Evolutionary conservation across 1,140 invertebrate species (phyloP), one percentile per base, ranked within the genome.

Genomic region (Uloborus diversus): DNA sequence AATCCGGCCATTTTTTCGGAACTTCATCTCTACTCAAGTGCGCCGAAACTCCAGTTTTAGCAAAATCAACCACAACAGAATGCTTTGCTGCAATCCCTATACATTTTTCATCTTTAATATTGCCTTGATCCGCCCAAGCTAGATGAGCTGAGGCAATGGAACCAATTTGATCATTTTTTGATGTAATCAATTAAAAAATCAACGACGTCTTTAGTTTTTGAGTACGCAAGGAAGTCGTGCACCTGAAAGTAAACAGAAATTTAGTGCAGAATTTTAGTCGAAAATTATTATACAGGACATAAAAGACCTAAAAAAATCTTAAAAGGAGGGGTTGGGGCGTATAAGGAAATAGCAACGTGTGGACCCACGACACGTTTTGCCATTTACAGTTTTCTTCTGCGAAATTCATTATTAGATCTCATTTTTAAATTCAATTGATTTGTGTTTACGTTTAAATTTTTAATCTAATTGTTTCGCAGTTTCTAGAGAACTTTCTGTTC

Each of bases 151-250:
- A 84, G 11, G 85, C 84, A 9, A 86, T 81, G 1, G 13, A 53
- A 11, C 85, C 85, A 56, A 86, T 79, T 25, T 83, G 79, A 65
- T 86, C 86, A 25, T 82, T 73, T 5, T 62, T 56, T 11, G n/a
- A 86, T 82, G 68, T 82, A 86, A 2, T 83, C 51, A 4, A 80
- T 59, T 49, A 86, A 78, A 64, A 86, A 86, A 17, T 81, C 70
- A 11, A 81, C 35, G 13, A 75, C 20, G 17, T 62, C 42, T 75
- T 49, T n/a, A n/a, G 35, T 57, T 27, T 17, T 53, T 7, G 65
- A 68, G 20, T 20, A 5, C 11, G 27, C n/a, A 27, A 68, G 9
- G 28, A 68, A 68, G 17, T 68, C 65, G 4, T 17, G 33, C n/a
- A 68, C 47, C 65, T 68, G 17, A 9, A 68, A 53, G 0, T 17